Base-by-base conservation (phyloP, 2,797 vertebrate genomes). In the Ptychobarbus kaznakovi region DNA sequence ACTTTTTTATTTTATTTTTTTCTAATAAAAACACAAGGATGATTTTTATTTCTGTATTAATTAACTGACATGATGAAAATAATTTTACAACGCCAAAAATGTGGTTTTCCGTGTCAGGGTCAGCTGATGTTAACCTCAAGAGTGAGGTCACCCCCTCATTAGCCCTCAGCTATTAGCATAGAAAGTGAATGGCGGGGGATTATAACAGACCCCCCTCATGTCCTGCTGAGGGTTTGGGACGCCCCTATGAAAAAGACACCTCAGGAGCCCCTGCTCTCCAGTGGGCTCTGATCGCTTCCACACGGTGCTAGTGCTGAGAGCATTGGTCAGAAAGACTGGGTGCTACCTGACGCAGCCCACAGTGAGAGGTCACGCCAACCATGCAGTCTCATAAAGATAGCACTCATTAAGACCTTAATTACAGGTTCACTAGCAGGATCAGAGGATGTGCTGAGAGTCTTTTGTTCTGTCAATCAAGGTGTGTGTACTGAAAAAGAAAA, bases 361-460 rank as follows among this genome's bases (percentile, higher is more conserved):
- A 6, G 58, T 18, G 70, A 76, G 16, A 68, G 82, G 61, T 76
- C 61, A 95, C 95, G 95, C 95, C 93, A 94, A 87, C 92, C 93
- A 95, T 94, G 94, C 93, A 94, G 95, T 96, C 96, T 95, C 93
- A 94, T 94, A 93, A 94, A 94, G 95, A 95, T 94, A 93, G 92
- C 95, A 95, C 94, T 96, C 95, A 96, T 96, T 96, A 96, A 95
- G 94, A 93, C 94, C 95, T 94, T 95, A 96, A 96, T 96, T 96
- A 96, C 95, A 86, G 95, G 94, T 95, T 96, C 94, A 95, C 95
- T 95, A 95, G 95, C 92, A 90, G 94, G 94, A 95, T 94, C 95
- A 96, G 94, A 95, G 94, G 91, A 91, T 91, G 87, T 44, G 94
- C 95, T 95, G 95, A 95, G 73, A 38, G 49, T 94, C 95, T 95